A percentile compares a stretch with the other conserved stretches of the same genome.
Conservation (phyloP, 2,113 vertebrate species). For the Theristicus caerulescens region DNA sequence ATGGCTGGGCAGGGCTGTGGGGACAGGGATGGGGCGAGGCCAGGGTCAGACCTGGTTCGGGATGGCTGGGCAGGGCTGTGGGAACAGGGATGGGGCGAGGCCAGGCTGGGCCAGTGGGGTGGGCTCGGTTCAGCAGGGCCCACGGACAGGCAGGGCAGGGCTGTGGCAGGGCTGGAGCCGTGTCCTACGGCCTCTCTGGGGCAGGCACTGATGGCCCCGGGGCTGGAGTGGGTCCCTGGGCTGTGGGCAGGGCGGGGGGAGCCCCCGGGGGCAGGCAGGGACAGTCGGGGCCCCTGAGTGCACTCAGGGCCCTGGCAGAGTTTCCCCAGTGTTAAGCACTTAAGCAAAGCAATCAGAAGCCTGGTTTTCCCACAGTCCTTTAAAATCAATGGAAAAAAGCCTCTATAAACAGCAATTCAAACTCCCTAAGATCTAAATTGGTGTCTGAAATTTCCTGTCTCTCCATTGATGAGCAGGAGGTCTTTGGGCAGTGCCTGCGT, state of each 20-base stretch:
- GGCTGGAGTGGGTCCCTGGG: not conserved
- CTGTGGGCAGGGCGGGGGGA: accelerated
- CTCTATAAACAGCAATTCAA: not conserved
- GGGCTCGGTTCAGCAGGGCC: no score
- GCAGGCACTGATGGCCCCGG: accelerated
- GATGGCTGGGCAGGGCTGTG: no score
- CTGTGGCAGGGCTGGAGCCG: accelerated
- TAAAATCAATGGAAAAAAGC: not conserved
- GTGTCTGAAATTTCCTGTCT: not conserved
- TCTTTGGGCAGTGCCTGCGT: accelerated
- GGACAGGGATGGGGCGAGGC: no score
- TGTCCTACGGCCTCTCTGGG: not conserved
- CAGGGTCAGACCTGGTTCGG: no score
- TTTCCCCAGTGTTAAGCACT: not conserved
- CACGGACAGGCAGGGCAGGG: not conserved
- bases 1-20: accelerated
- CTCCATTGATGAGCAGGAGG: not conserved
- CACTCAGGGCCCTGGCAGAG: not conserved
- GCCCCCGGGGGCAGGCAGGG: accelerated
- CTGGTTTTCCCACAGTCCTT: not conserved
- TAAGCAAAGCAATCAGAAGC: not conserved
- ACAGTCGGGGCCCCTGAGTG: not conserved
- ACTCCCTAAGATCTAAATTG: not conserved
- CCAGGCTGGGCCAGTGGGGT: not conserved
- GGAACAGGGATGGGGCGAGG: no score